Evolutionary conservation across 2,113 vertebrate species (phyloP), one percentile per base, ranked within the genome.

Genomic region (Oryzias woworae): DNA sequence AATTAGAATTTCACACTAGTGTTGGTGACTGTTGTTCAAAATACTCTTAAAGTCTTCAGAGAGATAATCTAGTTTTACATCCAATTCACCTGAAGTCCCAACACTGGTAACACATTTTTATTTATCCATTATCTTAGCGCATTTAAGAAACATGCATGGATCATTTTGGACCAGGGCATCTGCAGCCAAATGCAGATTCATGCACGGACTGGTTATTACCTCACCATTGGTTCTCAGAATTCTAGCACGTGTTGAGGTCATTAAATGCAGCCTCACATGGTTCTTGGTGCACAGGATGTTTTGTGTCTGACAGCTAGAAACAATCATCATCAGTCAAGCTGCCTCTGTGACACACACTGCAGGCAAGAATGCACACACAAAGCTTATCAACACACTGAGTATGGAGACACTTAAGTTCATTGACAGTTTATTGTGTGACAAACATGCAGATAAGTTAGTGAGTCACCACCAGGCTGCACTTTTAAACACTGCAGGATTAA

Each of bases 161-260:
- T 65, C 55, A 13, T 44, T 75, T 58, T 46, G 50, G 45, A 67
- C 53, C 54, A 78, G 22, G 62, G 51, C 65, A 69, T 71, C 65
- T 55, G 53, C 53, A 57, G 65, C 44, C 64, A 75, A 69, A 63
- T 18, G 43, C 7, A 62, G 73, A 80, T 55, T 31, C 58, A 75
- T 71, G 68, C 24, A 61, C n/a, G 15, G 17, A 56, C 41, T 83
- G 57, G 83, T 82, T 81, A 77, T 84, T 70, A 72, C 76, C 63
- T 71, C 51, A 69, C 42, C 58, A 18, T 63, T 78, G 51, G 62
- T 72, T 72, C 58, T 73, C 41, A 47, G 54, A 72, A 72, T 62
- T 53, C 45, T 62, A 67, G 69, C 85, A 85, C 84, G 78, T 87
- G 88, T 77, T 74, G 78, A 83, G 75, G 70, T 79, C 78, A 81